These are phyloP conservation scores for Drepana falcataria DNA, from an alignment of 2,888 invertebrate species.

Conservation along the genomic window DNA sequence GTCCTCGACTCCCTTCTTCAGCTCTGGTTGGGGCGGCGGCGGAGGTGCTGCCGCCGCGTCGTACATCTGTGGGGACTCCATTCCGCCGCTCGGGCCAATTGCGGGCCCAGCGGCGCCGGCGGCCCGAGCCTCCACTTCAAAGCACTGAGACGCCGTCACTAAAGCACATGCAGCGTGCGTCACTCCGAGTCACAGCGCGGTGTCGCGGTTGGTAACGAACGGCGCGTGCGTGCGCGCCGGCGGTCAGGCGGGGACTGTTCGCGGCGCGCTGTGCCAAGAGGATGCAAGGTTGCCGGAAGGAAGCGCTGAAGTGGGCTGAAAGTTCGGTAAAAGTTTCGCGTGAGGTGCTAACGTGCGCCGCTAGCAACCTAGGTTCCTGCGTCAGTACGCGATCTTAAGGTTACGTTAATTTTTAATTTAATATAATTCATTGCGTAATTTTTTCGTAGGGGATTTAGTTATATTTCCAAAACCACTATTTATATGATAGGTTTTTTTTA, in stretches of 20 bases:
- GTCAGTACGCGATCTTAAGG: too few relatives aligned
- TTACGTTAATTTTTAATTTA: too few relatives aligned
- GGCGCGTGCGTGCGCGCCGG: slow-evolving; percentile 55
- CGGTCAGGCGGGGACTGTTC: slow-evolving; percentile 58
- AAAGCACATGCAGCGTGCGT: slow-evolving; percentile 60
- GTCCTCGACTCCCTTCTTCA: slow-evolving; percentile 80
- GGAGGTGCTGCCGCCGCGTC: slow-evolving; percentile 82
- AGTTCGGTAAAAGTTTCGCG: slow-evolving; percentile 63
- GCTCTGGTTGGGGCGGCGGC: slow-evolving; percentile 80
- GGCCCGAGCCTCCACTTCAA: slow-evolving; percentile 74
- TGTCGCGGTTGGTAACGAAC: slow-evolving; percentile 20
- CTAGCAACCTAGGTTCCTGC: too few relatives aligned
- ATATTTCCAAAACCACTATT: too few relatives aligned
- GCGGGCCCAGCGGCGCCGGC: slow-evolving; percentile 68
- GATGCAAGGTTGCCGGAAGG: slow-evolving; percentile 70
- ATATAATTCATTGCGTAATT: too few relatives aligned
- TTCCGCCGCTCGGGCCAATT: slow-evolving; percentile 75
- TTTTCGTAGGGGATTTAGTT: too few relatives aligned
- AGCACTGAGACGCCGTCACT: slow-evolving; percentile 69
- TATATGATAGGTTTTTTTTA: too few relatives aligned
- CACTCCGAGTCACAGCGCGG: slow-evolving; percentile 29
- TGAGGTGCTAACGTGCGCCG: slow-evolving; percentile 18
- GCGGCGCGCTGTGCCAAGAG: slow-evolving; percentile 39
- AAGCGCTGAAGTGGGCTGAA: slow-evolving; percentile 62
- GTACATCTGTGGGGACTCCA: slow-evolving; percentile 94